Evolutionary conservation across 1,140 invertebrate genomes (phyloP).

Genomic region (Papilio polyxenes): DNA sequence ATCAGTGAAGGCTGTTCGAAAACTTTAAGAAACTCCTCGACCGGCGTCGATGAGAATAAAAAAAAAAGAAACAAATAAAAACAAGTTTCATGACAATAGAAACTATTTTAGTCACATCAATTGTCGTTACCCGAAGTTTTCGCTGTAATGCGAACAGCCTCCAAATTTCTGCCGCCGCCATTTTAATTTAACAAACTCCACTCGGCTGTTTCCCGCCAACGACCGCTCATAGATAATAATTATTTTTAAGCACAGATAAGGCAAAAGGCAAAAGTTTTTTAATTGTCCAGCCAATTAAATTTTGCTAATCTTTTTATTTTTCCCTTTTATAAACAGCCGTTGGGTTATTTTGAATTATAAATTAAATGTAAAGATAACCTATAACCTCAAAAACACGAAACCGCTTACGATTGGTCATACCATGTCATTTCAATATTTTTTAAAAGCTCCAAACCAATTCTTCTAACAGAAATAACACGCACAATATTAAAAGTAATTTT

Average conservation of each 20-base stretch:
- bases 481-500: neutral
- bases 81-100: constrained; percentile 62
- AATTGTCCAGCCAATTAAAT: neutral
- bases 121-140: constrained; percentile 65
- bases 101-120: constrained; percentile 63
- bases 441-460: neutral
- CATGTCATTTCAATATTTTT: neutral
- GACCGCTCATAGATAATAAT: constrained; percentile 30
- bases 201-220: constrained; percentile 59
- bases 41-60: constrained; percentile 62
- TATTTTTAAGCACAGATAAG: neutral
- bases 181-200: constrained; percentile 61
- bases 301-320: neutral
- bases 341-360: constrained; percentile 12
- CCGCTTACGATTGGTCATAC: constrained; percentile 28
- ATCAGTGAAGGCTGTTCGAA: constrained; percentile 86
- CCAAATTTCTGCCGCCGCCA: constrained; percentile 81
- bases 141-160: constrained; percentile 83
- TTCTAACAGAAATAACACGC: neutral
- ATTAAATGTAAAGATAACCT: constrained; percentile 18
- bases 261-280: constrained; percentile 25
- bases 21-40: constrained; percentile 81
- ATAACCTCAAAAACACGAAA: constrained; percentile 27
- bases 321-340: constrained; percentile 27
- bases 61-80: constrained; percentile 65